A percentile compares a stretch with the other conserved stretches of the same genome.
Evolutionary conservation across 2,113 vertebrate species (phyloP).

Genomic region (Dinomys branickii): DNA sequence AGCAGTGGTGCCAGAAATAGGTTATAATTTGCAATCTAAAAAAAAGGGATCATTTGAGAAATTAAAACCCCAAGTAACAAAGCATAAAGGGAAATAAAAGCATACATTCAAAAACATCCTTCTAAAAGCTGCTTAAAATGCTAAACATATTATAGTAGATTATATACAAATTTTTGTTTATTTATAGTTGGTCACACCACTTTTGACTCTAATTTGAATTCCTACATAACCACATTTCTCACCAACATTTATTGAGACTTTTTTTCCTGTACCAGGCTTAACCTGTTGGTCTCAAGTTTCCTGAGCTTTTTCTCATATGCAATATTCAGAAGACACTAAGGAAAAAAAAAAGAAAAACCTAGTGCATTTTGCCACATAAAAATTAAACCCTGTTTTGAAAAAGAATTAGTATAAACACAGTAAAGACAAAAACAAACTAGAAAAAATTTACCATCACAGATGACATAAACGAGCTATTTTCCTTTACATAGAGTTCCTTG

Average conservation of each 20-base stretch:
- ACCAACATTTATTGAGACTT: constrained; percentile 1
- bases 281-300: not conserved
- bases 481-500: not conserved
- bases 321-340: not conserved
- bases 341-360: constrained; percentile 12
- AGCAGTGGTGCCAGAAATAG: constrained; percentile 86
- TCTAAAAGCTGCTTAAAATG: constrained; percentile 48
- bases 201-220: constrained; percentile 39
- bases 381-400: not conserved
- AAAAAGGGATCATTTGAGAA: constrained; percentile 88
- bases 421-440: not conserved
- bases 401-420: not conserved
- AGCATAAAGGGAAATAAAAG: constrained; percentile 65
- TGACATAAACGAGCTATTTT: not conserved
- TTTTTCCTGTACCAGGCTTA: not conserved
- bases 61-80: constrained; percentile 86
- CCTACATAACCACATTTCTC: not conserved
- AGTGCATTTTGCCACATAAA: not conserved
- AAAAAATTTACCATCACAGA: not conserved
- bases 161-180: constrained; percentile 19
- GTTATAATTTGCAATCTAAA: constrained; percentile 90
- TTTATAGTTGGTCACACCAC: not conserved
- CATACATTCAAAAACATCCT: constrained; percentile 76
- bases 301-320: not conserved
- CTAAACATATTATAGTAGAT: constrained; percentile 59